phyloP scores from a whole-genome alignment of 2,888 invertebrate species.

The Drosophila lutescens region DNA sequence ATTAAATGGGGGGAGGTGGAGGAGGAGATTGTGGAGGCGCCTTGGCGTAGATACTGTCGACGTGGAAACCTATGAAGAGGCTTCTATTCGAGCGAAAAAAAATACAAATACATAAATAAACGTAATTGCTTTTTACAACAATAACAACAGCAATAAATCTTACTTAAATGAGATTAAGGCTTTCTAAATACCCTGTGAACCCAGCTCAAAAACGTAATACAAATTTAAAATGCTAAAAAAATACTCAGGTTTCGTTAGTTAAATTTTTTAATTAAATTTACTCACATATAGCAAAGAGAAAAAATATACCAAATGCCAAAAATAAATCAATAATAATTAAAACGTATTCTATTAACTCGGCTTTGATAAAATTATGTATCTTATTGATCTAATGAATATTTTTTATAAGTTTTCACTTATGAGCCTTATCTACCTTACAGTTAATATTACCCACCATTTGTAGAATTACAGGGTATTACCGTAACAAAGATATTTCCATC shows the following conservation, averaged over 20 bases:
- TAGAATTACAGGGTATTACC: conserved; percentile 7
- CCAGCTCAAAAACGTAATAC: neutral
- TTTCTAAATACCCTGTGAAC: conserved; percentile 6
- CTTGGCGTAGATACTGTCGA: conserved; percentile 27
- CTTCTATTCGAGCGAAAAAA: conserved; percentile 22
- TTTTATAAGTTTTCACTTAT: no score
- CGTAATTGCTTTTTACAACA: conserved; percentile 63
- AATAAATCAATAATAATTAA: no score
- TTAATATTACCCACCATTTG: no score
- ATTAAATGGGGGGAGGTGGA: conserved; percentile 12
- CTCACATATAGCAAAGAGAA: no score
- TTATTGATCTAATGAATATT: no score
- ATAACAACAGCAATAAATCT: conserved; percentile 24
- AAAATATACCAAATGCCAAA: no score
- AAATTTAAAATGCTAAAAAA: neutral
- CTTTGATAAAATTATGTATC: no score
- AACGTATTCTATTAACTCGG: no score
- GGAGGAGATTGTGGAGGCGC: neutral
- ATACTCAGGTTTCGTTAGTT: neutral
- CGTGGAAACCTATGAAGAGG: conserved; percentile 46
- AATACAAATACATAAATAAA: conserved; percentile 69
- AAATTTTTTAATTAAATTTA: neutral
- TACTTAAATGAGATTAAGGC: neutral
- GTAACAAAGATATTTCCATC: conserved; percentile 9
- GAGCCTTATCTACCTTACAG: neutral